These are phyloP conservation scores for Oscheius sp. DNA, from an alignment of 2,888 invertebrate genomes.

Conservation along the genomic window DNA sequence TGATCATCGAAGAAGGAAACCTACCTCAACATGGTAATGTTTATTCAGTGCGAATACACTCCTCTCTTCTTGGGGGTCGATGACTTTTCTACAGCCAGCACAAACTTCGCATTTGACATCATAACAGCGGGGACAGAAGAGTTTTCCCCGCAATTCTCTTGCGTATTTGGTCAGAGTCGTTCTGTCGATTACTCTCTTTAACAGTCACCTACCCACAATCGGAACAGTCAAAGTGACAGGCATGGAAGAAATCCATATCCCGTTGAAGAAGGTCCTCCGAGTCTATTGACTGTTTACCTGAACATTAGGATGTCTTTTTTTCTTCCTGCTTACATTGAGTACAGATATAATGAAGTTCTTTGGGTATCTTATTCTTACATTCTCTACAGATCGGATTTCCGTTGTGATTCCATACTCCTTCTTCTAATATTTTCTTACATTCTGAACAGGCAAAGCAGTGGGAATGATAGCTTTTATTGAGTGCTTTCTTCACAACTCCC, in stretches of 20 bases:
- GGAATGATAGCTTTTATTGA: conserved; percentile 42
- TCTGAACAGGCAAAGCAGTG: conserved; percentile 47
- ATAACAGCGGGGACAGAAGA: conserved; percentile 46
- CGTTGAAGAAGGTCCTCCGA: conserved; percentile 39
- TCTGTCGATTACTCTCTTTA: background rate
- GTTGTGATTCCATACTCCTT: conserved; percentile 33
- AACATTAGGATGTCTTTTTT: background rate
- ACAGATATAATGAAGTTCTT: conserved; percentile 41
- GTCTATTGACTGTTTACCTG: conserved; percentile 43
- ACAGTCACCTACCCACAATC: conserved; percentile 33
- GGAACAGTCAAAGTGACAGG: conserved; percentile 52
- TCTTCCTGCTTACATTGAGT: conserved; percentile 38
- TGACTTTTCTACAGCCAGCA: conserved; percentile 42
- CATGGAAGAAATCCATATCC: conserved; percentile 41
- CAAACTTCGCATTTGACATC: conserved; percentile 47
- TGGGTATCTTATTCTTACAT: conserved; percentile 42
- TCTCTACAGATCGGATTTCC: conserved; percentile 34
- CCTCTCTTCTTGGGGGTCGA: conserved; percentile 46
- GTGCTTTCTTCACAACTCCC: conserved; percentile 42
- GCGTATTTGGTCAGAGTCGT: conserved; percentile 33
- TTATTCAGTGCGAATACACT: conserved; percentile 39
- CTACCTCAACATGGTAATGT: conserved; percentile 49
- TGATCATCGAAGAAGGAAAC: too few relatives aligned
- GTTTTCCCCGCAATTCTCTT: conserved; percentile 30
- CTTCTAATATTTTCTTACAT: conserved; percentile 34